Percentiles rank a stretch among this genome's conserved stretches.
Evolutionary conservation across 2,113 vertebrate species (phyloP).

Genomic region (Arenaria interpres): DNA sequence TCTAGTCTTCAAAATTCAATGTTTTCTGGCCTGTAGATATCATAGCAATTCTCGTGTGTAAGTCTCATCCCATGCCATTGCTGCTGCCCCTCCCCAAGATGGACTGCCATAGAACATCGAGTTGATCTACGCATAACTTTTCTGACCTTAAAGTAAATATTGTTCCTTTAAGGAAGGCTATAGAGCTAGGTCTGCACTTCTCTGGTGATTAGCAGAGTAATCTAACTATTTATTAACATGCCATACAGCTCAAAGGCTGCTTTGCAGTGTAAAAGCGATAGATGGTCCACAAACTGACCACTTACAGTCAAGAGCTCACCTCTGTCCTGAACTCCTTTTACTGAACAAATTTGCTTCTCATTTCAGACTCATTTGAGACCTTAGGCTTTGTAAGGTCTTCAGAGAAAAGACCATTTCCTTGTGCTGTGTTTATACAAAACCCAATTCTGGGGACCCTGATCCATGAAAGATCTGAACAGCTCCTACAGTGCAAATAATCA

Average conservation of each 20-base stretch:
- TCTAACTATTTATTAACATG: background rate
- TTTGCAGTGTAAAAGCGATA: background rate
- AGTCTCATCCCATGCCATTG: background rate
- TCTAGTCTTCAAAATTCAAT: background rate
- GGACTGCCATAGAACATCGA: background rate
- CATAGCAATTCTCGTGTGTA: background rate
- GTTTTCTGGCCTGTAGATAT: background rate
- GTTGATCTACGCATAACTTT: background rate
- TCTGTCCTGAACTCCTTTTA: background rate
- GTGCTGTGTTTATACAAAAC: conserved; percentile 6
- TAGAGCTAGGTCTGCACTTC: background rate
- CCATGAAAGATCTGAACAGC: conserved; percentile 4
- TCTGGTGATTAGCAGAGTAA: background rate
- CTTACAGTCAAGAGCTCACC: background rate
- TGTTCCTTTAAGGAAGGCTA: background rate
- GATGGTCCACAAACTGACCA: background rate
- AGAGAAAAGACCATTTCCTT: background rate
- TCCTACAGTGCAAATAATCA: conserved; percentile 7
- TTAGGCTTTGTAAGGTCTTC: background rate
- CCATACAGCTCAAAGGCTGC: background rate
- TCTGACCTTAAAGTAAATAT: background rate
- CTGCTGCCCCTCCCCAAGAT: background rate
- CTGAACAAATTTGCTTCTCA: conserved; percentile 16
- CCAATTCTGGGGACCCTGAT: conserved; percentile 8
- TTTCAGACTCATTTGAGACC: background rate